Evolutionary conservation across 2,797 vertebrate genomes (phyloP), one percentile per base, ranked within the genome.

Genomic region (Etheostoma nigrum): DNA sequence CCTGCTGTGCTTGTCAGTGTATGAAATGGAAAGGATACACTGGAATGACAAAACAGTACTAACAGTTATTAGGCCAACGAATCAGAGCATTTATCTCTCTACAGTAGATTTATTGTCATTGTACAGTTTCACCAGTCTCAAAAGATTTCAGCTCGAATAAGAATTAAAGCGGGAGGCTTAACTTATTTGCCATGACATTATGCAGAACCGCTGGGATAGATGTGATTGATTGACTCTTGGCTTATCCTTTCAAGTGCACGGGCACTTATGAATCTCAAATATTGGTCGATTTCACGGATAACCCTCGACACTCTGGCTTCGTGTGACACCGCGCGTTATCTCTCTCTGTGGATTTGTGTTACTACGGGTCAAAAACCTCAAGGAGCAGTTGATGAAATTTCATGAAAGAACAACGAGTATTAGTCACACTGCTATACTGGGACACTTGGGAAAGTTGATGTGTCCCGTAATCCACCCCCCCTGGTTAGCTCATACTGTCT

Each of bases 361-460:
- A 25, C 68, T 45, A 44, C 76, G 76, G 81, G 84, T 85, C 88
- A 77, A 57, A 72, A 79, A 49, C 55, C 86, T 83, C 36, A 45
- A 72, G 63, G 7, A 78, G 71, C 69, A 48, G 75, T 89, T 88
- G 86, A 88, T 81, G 80, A 90, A 88, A 90, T 89, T 66, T 83
- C 77, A 84, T 59, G 82, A 89, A 90, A 82, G 87, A 77, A 45
- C 75, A 59, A 74, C 40, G 12, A 68, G 69, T 83, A 75, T 85
- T 81, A 71, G 86, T 82, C 73, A 74, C 86, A 69, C 23, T 71
- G 72, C 85, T 78, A 83, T 78, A 78, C 81, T 85, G 74, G 89
- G 81, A 81, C 82, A 90, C 59, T 74, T 93, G 91, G 92, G 91
- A 91, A 92, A 89, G 90, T 86, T 30, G 81, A 69, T 70, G 81